These are phyloP conservation scores for Glandiceps talaboti DNA, from an alignment of 53 echinoderm and acorn worm genomes.

Conservation along the genomic window DNA sequence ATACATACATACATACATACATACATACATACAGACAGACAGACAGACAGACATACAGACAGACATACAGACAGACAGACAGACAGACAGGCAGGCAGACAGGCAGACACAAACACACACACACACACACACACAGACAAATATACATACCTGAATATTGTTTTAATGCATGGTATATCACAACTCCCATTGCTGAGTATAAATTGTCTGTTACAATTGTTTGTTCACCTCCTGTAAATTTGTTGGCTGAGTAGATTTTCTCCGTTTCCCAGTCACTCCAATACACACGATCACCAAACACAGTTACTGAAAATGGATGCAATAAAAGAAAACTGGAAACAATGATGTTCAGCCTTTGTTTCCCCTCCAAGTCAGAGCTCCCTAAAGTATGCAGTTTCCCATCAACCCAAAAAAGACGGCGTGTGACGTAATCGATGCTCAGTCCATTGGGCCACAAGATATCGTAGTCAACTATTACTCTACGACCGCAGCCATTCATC, in stretches of 20 bases:
- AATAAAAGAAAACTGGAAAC: slow-evolving; percentile 25
- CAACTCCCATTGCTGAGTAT: slow-evolving; percentile 39
- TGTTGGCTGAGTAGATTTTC: slow-evolving; percentile 56
- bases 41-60: too few species aligned
- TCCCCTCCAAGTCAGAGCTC: slow-evolving; percentile 50
- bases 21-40: too few species aligned
- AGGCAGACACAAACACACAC: too few species aligned
- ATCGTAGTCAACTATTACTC: slow-evolving; percentile 28
- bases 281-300: slow-evolving; percentile 84
- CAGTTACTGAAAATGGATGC: slow-evolving; percentile 80
- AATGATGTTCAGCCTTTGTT: slow-evolving; percentile 28
- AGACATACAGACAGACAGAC: too few species aligned
- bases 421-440: slow-evolving; percentile 56
- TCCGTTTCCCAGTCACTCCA: slow-evolving; percentile 86
- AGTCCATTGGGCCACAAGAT: slow-evolving; percentile 89
- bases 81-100: too few species aligned
- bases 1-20: too few species aligned
- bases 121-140: too few species aligned
- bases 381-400: slow-evolving; percentile 63
- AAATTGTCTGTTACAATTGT: slow-evolving; percentile 27
- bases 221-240: slow-evolving; percentile 56
- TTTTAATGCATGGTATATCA: slow-evolving; percentile 25
- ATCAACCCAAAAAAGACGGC: slow-evolving; percentile 81
- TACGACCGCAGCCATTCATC: slow-evolving; percentile 61
- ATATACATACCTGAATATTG: slow-evolving; percentile 19